Evolutionary conservation across 2,888 invertebrate genomes (phyloP).

Genomic region (Ophion obscuratus): DNA sequence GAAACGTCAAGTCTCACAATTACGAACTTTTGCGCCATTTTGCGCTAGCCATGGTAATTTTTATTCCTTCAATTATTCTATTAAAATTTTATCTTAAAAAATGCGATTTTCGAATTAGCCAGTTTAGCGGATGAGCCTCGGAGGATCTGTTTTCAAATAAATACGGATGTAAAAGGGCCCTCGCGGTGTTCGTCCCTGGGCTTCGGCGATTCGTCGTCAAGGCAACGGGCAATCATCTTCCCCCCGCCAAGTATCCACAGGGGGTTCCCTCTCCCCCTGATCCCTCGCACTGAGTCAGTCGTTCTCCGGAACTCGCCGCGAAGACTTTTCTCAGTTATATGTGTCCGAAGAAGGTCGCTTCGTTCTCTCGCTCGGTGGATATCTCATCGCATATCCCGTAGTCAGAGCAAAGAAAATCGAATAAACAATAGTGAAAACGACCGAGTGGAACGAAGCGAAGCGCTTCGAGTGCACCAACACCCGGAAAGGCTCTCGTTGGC

Average conservation of each 20-base stretch:
- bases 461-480: conserved; percentile 33
- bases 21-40: no score
- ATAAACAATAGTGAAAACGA: conserved; percentile 23
- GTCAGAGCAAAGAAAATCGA: background rate
- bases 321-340: conserved; percentile 6
- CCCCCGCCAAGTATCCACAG: conserved; percentile 68
- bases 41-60: no score
- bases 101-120: background rate
- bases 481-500: conserved; percentile 27
- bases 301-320: conserved; percentile 72
- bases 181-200: conserved; percentile 44
- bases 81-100: no score
- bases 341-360: conserved; percentile 17
- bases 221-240: conserved; percentile 77
- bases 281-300: conserved; percentile 73
- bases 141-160: no score
- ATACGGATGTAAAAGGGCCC: conserved; percentile 1
- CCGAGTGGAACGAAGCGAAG: conserved; percentile 12
- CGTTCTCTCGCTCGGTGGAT: conserved; percentile 17
- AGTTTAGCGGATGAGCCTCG: background rate
- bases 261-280: conserved; percentile 51
- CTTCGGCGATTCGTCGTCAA: conserved; percentile 75
- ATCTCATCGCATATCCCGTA: conserved; percentile 4
- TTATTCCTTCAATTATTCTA: no score
- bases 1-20: no score